These are phyloP conservation scores for Rhea pennata DNA, from an alignment of 2,113 vertebrate genomes.

Conservation along the genomic window DNA sequence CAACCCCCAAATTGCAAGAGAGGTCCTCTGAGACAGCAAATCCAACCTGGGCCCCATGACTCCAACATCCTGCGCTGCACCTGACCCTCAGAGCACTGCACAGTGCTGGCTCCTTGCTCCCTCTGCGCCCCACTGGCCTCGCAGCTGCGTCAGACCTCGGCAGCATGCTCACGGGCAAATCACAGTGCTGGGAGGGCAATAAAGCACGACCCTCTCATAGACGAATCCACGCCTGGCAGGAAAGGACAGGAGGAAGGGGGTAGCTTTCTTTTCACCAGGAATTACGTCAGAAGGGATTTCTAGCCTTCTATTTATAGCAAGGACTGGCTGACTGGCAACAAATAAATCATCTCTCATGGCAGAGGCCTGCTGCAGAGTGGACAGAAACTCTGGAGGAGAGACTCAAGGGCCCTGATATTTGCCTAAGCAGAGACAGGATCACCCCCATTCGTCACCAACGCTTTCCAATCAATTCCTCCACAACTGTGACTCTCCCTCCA, in stretches of 20 bases:
- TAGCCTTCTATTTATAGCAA: constrained; percentile 31
- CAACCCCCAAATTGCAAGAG: background rate
- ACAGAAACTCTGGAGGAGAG: background rate
- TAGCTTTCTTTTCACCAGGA: background rate
- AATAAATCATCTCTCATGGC: background rate
- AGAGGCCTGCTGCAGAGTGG: background rate
- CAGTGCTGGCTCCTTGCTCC: background rate
- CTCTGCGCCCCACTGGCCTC: background rate
- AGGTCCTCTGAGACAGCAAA: background rate
- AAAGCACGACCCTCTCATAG: background rate
- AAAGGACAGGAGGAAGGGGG: background rate
- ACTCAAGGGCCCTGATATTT: background rate
- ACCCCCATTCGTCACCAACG: background rate
- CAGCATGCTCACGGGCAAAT: background rate
- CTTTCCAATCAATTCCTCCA: constrained; percentile 2
- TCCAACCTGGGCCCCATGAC: rapidly evolving
- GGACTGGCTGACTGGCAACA: background rate
- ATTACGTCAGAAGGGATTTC: background rate
- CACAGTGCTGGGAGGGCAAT: background rate
- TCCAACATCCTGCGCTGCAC: rapidly evolving
- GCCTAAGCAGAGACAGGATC: background rate
- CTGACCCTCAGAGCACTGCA: rapidly evolving
- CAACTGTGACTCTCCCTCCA: background rate
- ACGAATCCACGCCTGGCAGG: background rate
- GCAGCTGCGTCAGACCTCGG: background rate